phyloP scores from a whole-genome alignment of 1,140 invertebrate genomes.

The Cydia pomonella region DNA sequence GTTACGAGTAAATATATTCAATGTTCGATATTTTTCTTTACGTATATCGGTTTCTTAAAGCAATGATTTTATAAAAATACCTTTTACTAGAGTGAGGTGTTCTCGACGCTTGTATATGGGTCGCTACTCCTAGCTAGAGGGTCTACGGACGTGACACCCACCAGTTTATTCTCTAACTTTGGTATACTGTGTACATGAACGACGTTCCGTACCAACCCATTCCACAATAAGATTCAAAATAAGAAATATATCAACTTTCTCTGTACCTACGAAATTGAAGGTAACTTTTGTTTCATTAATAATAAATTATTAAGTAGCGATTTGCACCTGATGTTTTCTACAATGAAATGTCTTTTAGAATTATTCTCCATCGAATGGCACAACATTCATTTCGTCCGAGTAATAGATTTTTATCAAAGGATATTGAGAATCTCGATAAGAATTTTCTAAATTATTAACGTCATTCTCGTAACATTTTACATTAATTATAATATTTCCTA shows the following conservation, averaged over 20 bases:
- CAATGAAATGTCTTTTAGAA: conserved; percentile 50
- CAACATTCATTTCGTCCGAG: conserved; percentile 41
- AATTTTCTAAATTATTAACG: conserved; percentile 55
- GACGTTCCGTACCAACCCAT: conserved; percentile 52
- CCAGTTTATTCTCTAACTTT: conserved; percentile 77
- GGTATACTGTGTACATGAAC: conserved; percentile 75
- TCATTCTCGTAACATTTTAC: conserved; percentile 71
- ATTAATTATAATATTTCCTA: conserved; percentile 72
- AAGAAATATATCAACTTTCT: conserved; percentile 58
- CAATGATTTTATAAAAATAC: conserved; percentile 80
- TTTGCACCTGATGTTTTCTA: conserved; percentile 33
- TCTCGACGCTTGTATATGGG: conserved; percentile 54
- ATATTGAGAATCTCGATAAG: conserved; percentile 49
- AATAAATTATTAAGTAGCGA: conserved; percentile 41
- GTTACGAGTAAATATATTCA: conserved; percentile 75
- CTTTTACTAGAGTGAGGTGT: conserved; percentile 61
- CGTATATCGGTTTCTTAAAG: conserved; percentile 79
- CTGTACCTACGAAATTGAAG: conserved; percentile 65
- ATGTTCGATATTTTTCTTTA: conserved; percentile 74
- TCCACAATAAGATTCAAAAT: conserved; percentile 57
- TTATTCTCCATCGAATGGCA: conserved; percentile 54
- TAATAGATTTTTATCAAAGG: conserved; percentile 51
- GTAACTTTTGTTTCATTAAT: conserved; percentile 73
- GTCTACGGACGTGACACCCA: conserved; percentile 55
- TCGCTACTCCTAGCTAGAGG: conserved; percentile 44